Conservation (phyloP, 1,140 invertebrate genomes). For the Diachasmimorpha longicaudata region DNA sequence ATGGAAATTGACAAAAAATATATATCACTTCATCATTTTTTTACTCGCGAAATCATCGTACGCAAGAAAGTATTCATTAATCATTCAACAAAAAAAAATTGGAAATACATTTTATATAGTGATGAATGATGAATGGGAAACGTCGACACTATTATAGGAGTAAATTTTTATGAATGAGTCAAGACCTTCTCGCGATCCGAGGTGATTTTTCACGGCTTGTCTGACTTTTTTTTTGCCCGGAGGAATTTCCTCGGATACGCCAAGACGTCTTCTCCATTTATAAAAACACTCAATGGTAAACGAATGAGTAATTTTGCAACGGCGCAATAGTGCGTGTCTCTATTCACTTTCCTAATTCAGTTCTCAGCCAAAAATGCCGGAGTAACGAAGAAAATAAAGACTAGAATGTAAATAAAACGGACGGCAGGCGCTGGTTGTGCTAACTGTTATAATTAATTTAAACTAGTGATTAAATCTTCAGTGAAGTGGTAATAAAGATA, state of each 20-base stretch:
- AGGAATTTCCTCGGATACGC: not conserved
- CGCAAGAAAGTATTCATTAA: not conserved
- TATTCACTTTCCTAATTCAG: not conserved
- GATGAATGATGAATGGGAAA: not conserved
- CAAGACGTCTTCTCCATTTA: not conserved
- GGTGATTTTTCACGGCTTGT: not conserved
- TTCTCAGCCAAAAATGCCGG: not conserved
- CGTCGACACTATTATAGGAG: not conserved
- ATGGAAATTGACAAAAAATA: conserved; percentile 41
- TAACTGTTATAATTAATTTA: not conserved
- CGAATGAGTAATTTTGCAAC: not conserved
- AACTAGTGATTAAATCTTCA: not conserved
- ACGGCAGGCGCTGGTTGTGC: not conserved
- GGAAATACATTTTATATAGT: not conserved
- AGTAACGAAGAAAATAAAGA: not conserved
- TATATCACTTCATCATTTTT: not conserved
- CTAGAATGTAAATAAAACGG: not conserved
- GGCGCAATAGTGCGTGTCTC: not conserved
- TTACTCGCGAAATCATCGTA: not conserved
- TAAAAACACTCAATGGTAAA: not conserved
- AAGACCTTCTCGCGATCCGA: not conserved
- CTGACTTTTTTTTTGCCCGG: not conserved
- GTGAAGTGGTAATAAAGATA: not conserved
- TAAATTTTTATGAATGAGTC: not conserved
- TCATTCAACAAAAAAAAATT: not conserved